These are phyloP conservation scores for Myathropa florea DNA, from an alignment of 2,888 invertebrate species.

Conservation along the genomic window DNA sequence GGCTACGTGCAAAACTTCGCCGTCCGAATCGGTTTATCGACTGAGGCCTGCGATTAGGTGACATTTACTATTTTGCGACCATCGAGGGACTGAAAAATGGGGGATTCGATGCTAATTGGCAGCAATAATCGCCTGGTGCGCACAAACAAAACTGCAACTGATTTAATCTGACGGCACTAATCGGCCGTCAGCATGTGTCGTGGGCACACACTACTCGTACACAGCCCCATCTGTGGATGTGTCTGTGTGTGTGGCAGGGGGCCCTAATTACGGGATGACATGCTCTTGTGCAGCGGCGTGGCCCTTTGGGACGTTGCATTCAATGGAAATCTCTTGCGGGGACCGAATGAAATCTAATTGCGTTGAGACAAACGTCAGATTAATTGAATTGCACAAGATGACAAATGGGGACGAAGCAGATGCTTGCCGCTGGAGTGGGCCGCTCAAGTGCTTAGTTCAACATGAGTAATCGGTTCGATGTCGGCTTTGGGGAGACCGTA, in stretches of 20 bases:
- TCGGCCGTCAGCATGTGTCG: neutral
- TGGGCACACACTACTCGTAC: neutral
- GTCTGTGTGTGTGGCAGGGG: neutral
- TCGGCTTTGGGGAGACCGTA: neutral
- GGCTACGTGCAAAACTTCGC: conserved; percentile 24
- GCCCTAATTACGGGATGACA: neutral
- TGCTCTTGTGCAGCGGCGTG: neutral
- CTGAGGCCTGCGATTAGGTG: neutral
- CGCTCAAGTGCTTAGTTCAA: neutral
- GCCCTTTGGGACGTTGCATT: neutral
- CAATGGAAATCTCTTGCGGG: neutral
- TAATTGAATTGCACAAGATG: conserved; percentile 6
- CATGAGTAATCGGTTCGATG: neutral
- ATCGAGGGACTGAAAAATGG: conserved; percentile 1
- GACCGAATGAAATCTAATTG: neutral
- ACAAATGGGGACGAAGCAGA: neutral
- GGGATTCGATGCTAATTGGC: conserved; percentile 30
- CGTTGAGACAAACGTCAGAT: neutral
- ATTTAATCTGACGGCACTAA: conserved; percentile 27
- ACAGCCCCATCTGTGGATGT: neutral
- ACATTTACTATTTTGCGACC: conserved; percentile 1
- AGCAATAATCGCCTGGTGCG: neutral
- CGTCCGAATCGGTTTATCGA: conserved; percentile 3
- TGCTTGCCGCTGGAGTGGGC: neutral
- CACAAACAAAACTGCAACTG: conserved; percentile 21